These are phyloP conservation scores for Leptoclinus maculatus DNA, from an alignment of 2,797 vertebrate species.

Conservation along the genomic window DNA sequence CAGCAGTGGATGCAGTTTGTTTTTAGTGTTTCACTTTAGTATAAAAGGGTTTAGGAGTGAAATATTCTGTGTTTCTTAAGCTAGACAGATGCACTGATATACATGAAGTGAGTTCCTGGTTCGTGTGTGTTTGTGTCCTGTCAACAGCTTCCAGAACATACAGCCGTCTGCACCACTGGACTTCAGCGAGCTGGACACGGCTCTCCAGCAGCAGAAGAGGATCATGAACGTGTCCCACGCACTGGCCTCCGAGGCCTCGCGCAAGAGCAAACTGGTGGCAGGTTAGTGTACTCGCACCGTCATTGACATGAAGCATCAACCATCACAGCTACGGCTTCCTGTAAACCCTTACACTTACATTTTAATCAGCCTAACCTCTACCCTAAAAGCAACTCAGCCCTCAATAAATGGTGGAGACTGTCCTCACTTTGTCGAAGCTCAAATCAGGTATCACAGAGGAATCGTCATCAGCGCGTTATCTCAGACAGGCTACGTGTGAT, in stretches of 20 bases:
- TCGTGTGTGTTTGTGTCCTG: neutral
- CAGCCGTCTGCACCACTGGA: slow-evolving; percentile 77
- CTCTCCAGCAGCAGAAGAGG: slow-evolving; percentile 91
- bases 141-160: slow-evolving; percentile 86
- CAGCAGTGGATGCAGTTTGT: neutral
- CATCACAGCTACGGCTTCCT: neutral
- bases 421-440: neutral
- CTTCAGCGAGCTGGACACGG: slow-evolving; percentile 86
- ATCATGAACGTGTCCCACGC: slow-evolving; percentile 93
- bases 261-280: slow-evolving; percentile 94
- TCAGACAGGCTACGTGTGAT: slow-evolving; percentile 5
- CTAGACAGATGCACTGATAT: neutral
- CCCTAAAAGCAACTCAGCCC: neutral
- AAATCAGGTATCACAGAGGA: too few species aligned
- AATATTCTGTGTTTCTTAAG: neutral
- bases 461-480: neutral
- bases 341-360: neutral
- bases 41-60: neutral
- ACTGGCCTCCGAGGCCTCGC: slow-evolving; percentile 93
- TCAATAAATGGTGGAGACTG: neutral
- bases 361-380: neutral
- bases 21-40: neutral
- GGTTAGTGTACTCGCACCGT: slow-evolving; percentile 77
- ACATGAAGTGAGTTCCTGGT: neutral
- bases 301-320: neutral